Evolutionary conservation across 2,113 vertebrate genomes (phyloP), one percentile per base, ranked within the genome.

Genomic region (Eclectus roratus): DNA sequence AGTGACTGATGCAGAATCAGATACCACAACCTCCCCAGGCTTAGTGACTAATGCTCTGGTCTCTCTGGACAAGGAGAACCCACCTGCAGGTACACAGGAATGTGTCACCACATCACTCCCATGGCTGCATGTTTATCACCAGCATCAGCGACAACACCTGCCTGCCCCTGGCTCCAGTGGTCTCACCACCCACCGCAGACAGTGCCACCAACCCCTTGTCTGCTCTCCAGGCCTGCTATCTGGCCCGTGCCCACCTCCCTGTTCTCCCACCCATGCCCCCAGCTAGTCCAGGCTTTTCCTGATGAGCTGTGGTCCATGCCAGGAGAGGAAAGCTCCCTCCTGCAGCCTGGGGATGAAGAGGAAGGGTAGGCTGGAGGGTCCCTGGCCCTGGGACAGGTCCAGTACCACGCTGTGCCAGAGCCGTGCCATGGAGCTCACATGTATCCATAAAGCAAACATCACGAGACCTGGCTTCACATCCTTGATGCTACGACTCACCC

Each of bases 341-440:
- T 31, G 4, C 55, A 50, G 41, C 25, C 20, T 0, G 0, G 2
- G 4, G 17, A 10, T 24, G 3, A 60, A 52, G 41, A 28, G 8
- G 5, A 73, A 82, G 17, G 10, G 7, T 56, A 37, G 15, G 53
- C 33, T 86, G 50, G 69, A 81, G 47, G 28, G 6, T 49, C n/a
- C 18, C 29, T 35, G 56, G 13, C 31, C 13, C 53, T 4, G 5
- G 25, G 28, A 64, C 1, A 2, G 19, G 28, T 70, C n/a, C 6
- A 0, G 23, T 19, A 44, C 27, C 19, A 10, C 0, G 1, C 39
- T 52, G 53, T 73, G 60, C 33, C 1, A 0, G 29, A 78, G 21
- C 53, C n/a, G 55, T 74, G 65, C 12, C 8, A 0, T 17, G 61
- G 65, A 92, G 2, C 19, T 5, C 16, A 61, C 1, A 7, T 9